Conservation (phyloP, 2,113 vertebrate genomes). For the Hippopotamus amphibius region DNA sequence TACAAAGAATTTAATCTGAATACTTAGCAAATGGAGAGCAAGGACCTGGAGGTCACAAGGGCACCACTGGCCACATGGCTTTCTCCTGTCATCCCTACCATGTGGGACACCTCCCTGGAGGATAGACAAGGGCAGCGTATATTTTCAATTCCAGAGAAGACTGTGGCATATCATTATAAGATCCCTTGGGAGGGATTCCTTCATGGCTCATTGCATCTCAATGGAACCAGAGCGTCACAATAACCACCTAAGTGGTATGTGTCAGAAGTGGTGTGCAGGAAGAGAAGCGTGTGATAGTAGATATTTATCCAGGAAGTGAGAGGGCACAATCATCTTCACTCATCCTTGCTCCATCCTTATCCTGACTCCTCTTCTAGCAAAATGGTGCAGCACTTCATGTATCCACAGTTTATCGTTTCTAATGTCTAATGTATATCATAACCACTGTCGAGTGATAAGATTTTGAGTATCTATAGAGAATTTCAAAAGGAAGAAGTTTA, state of each 20-base stretch:
- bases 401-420: not conserved
- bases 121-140: not conserved
- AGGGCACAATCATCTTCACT: not conserved
- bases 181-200: not conserved
- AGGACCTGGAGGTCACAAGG: not conserved
- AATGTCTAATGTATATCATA: not conserved
- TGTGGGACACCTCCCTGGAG: not conserved
- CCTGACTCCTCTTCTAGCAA: not conserved
- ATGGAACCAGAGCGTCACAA: not conserved
- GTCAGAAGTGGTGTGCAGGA: not conserved
- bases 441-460: not conserved
- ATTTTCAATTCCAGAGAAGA: not conserved
- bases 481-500: constrained; percentile 10
- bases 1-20: not conserved
- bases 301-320: not conserved
- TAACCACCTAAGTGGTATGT: not conserved
- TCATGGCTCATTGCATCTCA: not conserved
- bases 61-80: not conserved
- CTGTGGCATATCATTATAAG: not conserved
- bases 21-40: not conserved
- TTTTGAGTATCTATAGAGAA: not conserved
- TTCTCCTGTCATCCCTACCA: not conserved
- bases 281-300: not conserved
- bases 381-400: not conserved
- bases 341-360: not conserved